Evolutionary conservation across 2,113 vertebrate species (phyloP).

Genomic region (Microtus ochrogaster): DNA sequence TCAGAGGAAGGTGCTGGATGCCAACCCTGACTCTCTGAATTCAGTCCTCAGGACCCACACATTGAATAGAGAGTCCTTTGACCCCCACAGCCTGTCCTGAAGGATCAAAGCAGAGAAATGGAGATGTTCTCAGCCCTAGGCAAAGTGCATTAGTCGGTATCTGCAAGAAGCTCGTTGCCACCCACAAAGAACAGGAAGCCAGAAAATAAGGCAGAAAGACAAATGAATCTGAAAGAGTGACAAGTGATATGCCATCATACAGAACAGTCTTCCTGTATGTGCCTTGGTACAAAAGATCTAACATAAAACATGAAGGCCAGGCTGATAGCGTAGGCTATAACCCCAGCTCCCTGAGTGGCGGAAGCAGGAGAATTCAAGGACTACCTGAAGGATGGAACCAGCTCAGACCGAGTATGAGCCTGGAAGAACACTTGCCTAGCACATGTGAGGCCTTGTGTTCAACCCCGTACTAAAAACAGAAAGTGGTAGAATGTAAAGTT

Average conservation of each 20-base stretch:
- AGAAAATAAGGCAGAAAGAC: background rate
- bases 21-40: background rate
- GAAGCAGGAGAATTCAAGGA: background rate
- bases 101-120: background rate
- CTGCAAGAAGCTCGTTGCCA: background rate
- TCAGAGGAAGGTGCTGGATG: background rate
- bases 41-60: background rate
- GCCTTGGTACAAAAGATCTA: background rate
- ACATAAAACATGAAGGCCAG: background rate
- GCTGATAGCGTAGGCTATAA: background rate
- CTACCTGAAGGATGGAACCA: background rate
- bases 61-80: background rate
- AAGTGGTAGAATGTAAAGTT: background rate
- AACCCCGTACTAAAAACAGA: background rate
- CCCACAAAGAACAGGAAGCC: background rate
- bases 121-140: background rate
- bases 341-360: background rate
- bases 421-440: background rate
- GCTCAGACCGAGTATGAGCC: background rate
- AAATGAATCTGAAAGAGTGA: background rate
- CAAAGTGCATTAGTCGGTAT: background rate
- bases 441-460: background rate
- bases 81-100: background rate
- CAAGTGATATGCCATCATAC: background rate
- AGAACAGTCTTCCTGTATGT: background rate